phyloP scores from a whole-genome alignment of 53 echinoderm and acorn worm genomes.

The Stichopus horrens region DNA sequence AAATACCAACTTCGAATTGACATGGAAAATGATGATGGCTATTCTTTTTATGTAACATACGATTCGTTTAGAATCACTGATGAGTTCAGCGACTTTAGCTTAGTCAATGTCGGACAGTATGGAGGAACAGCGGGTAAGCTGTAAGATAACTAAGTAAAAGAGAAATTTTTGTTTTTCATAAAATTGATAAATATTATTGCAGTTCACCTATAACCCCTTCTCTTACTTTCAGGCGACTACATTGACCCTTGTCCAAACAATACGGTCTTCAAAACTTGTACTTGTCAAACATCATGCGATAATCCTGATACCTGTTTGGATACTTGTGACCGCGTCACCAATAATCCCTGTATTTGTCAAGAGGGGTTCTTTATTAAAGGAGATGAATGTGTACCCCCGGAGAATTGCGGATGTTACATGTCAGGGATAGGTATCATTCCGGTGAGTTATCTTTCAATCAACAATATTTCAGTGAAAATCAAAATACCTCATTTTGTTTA shows the following conservation, averaged over 20 bases:
- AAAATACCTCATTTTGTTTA: no score
- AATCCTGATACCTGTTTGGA: neutral
- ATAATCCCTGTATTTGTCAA: constrained; percentile 1
- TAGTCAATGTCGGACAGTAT: neutral
- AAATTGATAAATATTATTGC: no score
- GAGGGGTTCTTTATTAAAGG: constrained; percentile 16
- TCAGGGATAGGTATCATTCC: neutral
- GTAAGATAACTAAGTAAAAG: neutral
- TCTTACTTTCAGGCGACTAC: neutral
- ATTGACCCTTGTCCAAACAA: constrained; percentile 1
- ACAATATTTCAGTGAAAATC: neutral
- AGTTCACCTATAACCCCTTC: neutral
- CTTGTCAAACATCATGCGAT: neutral
- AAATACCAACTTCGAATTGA: constrained; percentile 18
- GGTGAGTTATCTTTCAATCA: neutral
- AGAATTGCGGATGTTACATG: constrained; percentile 1
- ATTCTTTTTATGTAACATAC: neutral
- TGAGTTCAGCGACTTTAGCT: neutral
- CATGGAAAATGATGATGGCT: neutral
- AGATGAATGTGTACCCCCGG: neutral
- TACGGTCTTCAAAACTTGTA: neutral
- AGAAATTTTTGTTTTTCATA: neutral
- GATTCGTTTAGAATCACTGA: neutral
- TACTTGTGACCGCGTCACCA: neutral
- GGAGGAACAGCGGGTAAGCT: neutral